Percentiles rank a stretch among this genome's conserved stretches.
phyloP scores from a whole-genome alignment of 2,888 invertebrate species.

The Tinea trinotella region DNA sequence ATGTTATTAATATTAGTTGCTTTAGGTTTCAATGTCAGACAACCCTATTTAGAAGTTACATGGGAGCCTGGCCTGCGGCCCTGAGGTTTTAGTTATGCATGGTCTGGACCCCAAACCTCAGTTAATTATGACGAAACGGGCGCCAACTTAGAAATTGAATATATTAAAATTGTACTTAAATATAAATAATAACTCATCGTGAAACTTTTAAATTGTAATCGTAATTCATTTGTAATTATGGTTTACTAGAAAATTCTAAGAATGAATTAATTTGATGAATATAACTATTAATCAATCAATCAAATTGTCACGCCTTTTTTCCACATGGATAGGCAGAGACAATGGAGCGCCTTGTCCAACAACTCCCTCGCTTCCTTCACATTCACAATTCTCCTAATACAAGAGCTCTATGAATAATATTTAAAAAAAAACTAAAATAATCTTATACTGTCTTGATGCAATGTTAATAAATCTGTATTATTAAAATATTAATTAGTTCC shows the following conservation, averaged over 20 bases:
- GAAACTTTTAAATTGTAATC: background rate
- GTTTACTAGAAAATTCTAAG: background rate
- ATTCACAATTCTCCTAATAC: no score
- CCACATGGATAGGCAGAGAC: no score
- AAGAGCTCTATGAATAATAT: no score
- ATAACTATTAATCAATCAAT: no score
- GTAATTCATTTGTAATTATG: background rate
- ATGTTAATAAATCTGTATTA: no score
- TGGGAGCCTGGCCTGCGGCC: slow-evolving; percentile 11
- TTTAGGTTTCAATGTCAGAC: background rate
- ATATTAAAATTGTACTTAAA: slow-evolving; percentile 7
- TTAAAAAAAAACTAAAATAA: no score
- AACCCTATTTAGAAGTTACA: slow-evolving; percentile 9
- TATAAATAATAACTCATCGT: background rate
- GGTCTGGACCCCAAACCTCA: slow-evolving; percentile 42
- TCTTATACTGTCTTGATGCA: no score
- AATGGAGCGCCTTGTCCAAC: no score
- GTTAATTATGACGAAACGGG: slow-evolving; percentile 53
- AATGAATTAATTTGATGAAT: background rate
- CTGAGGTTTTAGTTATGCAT: slow-evolving; percentile 51
- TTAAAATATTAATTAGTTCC: background rate
- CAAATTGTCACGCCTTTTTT: no score
- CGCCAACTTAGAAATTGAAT: slow-evolving; percentile 18
- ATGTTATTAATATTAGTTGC: no score
- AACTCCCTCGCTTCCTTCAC: no score